Evolutionary conservation across 2,888 invertebrate species (phyloP), one percentile per base, ranked within the genome.

Genomic region (Tipula helvola): DNA sequence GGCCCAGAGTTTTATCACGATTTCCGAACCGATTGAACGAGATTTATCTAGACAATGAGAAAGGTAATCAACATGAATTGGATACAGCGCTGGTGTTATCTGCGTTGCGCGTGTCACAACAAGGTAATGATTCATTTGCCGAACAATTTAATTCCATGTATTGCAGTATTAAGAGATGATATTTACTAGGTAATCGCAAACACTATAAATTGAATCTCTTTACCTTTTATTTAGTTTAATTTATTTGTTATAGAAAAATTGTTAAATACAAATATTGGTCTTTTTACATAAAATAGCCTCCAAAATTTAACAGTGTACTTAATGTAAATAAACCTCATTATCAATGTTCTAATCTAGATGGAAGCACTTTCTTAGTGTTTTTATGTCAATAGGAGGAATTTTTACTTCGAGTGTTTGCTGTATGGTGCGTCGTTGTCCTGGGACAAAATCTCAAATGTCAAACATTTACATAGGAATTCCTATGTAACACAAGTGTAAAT

Each of bases 41-140:
- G 90, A 94, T 99, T 52, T 95, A 95, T 89, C 91, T 99, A 87
- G 99, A 99, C 90, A 97, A 96, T 90, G 96, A 97, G 89, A 95
- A 94, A 88, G 96, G 97, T 0, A 95, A 96, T 12, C 96, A 96
- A 89, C 95, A 96, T 88, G 99, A 99, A 91, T 90, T 98, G 88
- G 98, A 99, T 90, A 98, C 97, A 2, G 97, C 98, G 0, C 95
- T 97, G 57, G 96, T 99, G 52, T 92, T 98, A 88, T 96, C 97
- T 90, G 99, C 99, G 0, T 92, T 98, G 88, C 94, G 96, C 57
- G 89, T 84, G 1, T 84, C 84, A 39, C 84, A 84, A 39, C 84
- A 39, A 84, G 39, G 41, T 7, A 84, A 41, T 10, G 41, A 84
- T 84, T 39, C 36, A 7, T 39, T 41, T 39, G 41, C 84, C 13